These are phyloP conservation scores for Pollicipes pollicipes DNA, from an alignment of 1,140 invertebrate genomes.

Conservation along the genomic window DNA sequence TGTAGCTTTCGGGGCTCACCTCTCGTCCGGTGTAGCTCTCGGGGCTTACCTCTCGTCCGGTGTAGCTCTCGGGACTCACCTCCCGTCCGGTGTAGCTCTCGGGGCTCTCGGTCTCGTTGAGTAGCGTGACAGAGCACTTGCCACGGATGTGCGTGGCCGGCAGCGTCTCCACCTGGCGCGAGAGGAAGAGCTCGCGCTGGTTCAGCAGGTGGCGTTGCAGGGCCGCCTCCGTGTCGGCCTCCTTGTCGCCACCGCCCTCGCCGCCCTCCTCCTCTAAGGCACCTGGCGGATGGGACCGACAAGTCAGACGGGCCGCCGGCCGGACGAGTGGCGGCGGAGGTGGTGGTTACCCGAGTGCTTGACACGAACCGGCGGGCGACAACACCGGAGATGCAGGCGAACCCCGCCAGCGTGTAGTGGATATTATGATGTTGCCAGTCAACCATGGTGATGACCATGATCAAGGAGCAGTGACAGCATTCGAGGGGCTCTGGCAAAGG, in stretches of 20 bases:
- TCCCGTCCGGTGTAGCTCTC: constrained; percentile 92
- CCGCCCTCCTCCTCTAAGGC: constrained; percentile 37
- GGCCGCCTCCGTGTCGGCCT: constrained; percentile 29
- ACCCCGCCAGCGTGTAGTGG: no score
- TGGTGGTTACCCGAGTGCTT: no score
- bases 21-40: no score
- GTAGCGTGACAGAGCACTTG: constrained; percentile 92
- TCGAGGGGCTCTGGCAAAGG: no score
- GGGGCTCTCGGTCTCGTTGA: constrained; percentile 94
- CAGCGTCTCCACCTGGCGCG: constrained; percentile 91
- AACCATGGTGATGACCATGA: no score
- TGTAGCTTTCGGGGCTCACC: neutral
- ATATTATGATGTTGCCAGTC: no score
- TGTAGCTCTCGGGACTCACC: constrained; percentile 31
- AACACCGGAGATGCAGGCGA: no score
- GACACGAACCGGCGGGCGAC: no score
- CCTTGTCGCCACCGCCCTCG: constrained; percentile 15
- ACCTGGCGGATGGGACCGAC: constrained; percentile 25
- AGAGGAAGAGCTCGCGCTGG: constrained; percentile 93
- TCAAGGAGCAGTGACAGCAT: no score
- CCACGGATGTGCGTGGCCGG: constrained; percentile 96
- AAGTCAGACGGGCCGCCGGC: constrained; percentile 6
- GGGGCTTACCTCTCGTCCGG: constrained; percentile 25
- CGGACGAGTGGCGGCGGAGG: no score
- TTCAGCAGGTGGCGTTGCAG: constrained; percentile 76